Evolutionary conservation across 1,140 invertebrate genomes (phyloP), one percentile per base, ranked within the genome.

Genomic region (Belonocnema kinseyi): DNA sequence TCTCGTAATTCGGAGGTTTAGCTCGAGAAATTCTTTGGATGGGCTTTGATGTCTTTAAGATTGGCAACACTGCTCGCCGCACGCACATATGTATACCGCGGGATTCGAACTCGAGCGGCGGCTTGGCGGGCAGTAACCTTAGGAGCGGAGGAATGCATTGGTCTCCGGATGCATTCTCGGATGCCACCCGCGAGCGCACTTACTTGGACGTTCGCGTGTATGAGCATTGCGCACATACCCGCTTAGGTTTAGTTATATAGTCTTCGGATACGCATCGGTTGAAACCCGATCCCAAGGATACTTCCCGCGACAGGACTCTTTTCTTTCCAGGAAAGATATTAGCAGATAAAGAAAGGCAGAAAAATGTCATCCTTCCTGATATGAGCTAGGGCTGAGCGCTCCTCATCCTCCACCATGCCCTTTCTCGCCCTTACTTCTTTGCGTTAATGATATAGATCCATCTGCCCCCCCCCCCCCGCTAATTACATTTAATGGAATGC

Each of bases 91-190:
- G 73, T 75, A 74, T 58, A 80, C 74, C 53, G 61, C 56, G 78
- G 76, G 77, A 79, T 78, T 79, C 77, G 80, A 78, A 80, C 82
- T 80, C 80, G 75, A 80, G 77, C 52, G 54, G 40, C n/a, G 26
- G 17, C 10, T 33, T 10, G 2, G 77, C 76, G 78, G 80, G 77
- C 80, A 84, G 73, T 79, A 84, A 82, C 78, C 82, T 78, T 74
- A 80, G 75, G 78, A 79, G 77, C 80, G 40, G 74, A 61, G 52
- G 58, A 72, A 54, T 74, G 50, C 54, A 78, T 74, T 79, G 77
- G 81, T 33, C 76, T 52, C 71, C 17, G 51, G 46, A 52, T 75
- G 26, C 26, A 66, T 66, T 66, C 61, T 66, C 61, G 40, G 61
- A 66, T 66, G 61, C 61, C 61, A 66, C 73, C 72, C 75, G 77